A percentile compares a stretch with the other conserved stretches of the same genome.
Evolutionary conservation across 2,888 invertebrate species (phyloP).

Genomic region (Ptychoptera contaminata): DNA sequence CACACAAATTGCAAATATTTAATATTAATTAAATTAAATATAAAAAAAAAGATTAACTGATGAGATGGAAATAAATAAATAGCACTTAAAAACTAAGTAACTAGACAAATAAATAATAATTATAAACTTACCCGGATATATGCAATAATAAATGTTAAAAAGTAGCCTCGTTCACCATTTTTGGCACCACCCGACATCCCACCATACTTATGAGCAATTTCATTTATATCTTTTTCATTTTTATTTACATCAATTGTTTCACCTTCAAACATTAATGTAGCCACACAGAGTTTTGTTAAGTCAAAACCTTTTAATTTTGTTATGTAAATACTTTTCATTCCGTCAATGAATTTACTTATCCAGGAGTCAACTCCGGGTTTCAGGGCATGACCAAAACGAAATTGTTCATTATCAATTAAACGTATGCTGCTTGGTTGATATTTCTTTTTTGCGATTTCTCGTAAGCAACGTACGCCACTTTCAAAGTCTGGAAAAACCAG

Average conservation of each 20-base stretch:
- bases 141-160: conserved; percentile 94
- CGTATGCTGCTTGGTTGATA: conserved; percentile 93
- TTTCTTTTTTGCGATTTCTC: conserved; percentile 63
- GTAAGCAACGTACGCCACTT: conserved; percentile 72
- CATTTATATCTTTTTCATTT: conserved; percentile 64
- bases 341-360: conserved; percentile 50
- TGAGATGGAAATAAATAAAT: too few species aligned
- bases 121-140: conserved; percentile 73
- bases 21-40: too few species aligned
- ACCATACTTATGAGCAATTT: conserved; percentile 55
- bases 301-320: conserved; percentile 79
- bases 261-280: conserved; percentile 89
- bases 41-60: too few species aligned
- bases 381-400: conserved; percentile 75
- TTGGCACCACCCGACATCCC: conserved; percentile 84
- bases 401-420: conserved; percentile 96
- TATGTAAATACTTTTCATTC: conserved; percentile 72
- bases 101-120: too few species aligned
- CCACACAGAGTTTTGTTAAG: conserved; percentile 66
- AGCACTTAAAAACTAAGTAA: too few species aligned
- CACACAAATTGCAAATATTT: too few species aligned
- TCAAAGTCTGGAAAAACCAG: conserved; percentile 89
- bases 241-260: conserved; percentile 50
- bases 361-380: conserved; percentile 44
- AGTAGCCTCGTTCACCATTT: conserved; percentile 89